These are phyloP conservation scores for Luidia sarsii DNA, from an alignment of 53 echinoderm and acorn worm species.

Conservation along the genomic window DNA sequence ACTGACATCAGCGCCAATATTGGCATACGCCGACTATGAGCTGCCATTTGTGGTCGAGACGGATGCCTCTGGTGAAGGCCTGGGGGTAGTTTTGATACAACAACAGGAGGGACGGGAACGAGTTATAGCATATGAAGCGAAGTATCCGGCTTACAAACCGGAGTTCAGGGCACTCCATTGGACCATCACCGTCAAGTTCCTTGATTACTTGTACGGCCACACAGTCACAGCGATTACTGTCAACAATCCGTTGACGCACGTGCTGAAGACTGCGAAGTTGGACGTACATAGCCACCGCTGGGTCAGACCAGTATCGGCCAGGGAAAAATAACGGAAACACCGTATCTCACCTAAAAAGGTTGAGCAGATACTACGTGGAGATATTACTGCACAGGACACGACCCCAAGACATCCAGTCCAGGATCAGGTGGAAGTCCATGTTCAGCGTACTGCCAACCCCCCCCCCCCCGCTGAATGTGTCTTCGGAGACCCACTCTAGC, in stretches of 20 bases:
- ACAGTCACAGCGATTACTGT: conserved; percentile 17
- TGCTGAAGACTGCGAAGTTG: conserved; percentile 18
- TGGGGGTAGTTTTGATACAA: conserved; percentile 50
- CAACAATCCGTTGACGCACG: conserved; percentile 38
- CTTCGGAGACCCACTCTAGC: not conserved
- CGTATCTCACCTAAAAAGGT: not conserved
- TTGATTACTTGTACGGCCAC: conserved; percentile 23
- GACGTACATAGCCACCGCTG: conserved; percentile 50
- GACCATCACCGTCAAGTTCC: conserved; percentile 27
- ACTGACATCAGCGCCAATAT: conserved; percentile 35
- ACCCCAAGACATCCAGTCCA: not conserved
- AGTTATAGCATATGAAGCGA: conserved; percentile 44
- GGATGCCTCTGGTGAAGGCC: conserved; percentile 45
- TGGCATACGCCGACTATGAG: conserved; percentile 43
- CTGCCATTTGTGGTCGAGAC: conserved; percentile 44
- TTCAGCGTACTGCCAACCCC: not conserved
- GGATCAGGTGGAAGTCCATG: not conserved
- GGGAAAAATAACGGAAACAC: not conserved
- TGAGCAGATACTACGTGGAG: not conserved
- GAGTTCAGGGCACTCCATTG: conserved; percentile 14
- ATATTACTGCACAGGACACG: not conserved
- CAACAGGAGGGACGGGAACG: conserved; percentile 10
- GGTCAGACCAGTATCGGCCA: conserved; percentile 30
- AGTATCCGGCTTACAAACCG: conserved; percentile 26
- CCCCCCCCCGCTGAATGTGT: not conserved